Conservation (phyloP, 1,140 invertebrate species). For the Gryllus bimaculatus region DNA sequence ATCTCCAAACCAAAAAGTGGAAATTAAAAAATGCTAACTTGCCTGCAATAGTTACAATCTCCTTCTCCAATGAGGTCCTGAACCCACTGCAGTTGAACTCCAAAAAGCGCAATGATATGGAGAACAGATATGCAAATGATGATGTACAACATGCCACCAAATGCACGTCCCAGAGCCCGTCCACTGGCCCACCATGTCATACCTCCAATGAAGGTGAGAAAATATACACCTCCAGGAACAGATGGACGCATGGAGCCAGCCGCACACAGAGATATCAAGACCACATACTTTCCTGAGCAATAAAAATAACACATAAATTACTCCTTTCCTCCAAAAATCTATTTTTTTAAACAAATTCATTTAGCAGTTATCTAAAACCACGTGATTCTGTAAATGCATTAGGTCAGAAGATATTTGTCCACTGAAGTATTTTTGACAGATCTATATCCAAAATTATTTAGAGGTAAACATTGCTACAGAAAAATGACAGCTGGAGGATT, state of each 20-base stretch:
- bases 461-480: too few species aligned
- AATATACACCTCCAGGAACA: conserved; percentile 71
- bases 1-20: too few species aligned
- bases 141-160: conserved; percentile 59
- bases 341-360: too few species aligned
- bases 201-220: conserved; percentile 70
- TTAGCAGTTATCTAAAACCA: too few species aligned
- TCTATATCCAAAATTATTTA: too few species aligned
- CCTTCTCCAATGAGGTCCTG: conserved; percentile 58
- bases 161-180: conserved; percentile 58
- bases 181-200: conserved; percentile 84
- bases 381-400: too few species aligned
- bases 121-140: conserved; percentile 62
- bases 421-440: too few species aligned
- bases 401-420: too few species aligned
- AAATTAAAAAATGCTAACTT: neutral
- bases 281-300: conserved; percentile 27
- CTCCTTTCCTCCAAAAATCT: neutral
- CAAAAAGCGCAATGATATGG: conserved; percentile 67
- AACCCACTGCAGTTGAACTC: conserved; percentile 79
- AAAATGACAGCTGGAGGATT: too few species aligned
- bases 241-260: conserved; percentile 70
- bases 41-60: conserved; percentile 20
- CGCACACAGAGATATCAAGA: conserved; percentile 59
- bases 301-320: neutral